Conservation (phyloP, 2,888 invertebrate species). For the Agrotis exclamationis region DNA sequence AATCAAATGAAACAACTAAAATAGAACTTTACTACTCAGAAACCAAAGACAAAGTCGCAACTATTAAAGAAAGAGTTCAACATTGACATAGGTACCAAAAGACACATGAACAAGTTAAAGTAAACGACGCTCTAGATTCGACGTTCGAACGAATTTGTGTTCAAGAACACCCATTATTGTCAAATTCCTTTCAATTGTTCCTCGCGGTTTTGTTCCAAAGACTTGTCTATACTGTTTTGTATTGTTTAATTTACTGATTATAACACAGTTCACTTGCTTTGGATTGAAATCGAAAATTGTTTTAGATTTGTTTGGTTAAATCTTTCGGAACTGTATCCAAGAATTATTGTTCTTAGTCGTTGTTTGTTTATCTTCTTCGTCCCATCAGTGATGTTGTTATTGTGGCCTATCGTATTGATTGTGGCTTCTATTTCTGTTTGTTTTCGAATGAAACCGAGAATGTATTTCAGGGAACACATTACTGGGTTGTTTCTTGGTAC, state of each 20-base stretch:
- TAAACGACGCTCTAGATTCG: conserved; percentile 49
- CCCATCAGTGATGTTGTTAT: conserved; percentile 38
- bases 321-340: conserved; percentile 61
- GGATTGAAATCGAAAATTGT: conserved; percentile 68
- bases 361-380: conserved; percentile 53
- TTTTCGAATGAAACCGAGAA: background rate
- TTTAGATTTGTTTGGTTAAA: conserved; percentile 65
- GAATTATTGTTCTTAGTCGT: conserved; percentile 57
- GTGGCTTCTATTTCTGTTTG: background rate
- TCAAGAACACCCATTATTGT: conserved; percentile 61
- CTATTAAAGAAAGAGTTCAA: conserved; percentile 31
- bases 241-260: conserved; percentile 69
- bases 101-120: conserved; percentile 50
- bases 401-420: conserved; percentile 21
- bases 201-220: conserved; percentile 58
- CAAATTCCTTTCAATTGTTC: conserved; percentile 61
- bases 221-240: conserved; percentile 56
- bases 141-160: conserved; percentile 47
- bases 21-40: background rate
- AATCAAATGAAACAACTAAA: background rate
- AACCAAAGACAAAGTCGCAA: conserved; percentile 13
- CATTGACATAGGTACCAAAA: conserved; percentile 34
- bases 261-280: conserved; percentile 57
- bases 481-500: background rate
- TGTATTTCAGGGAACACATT: background rate